Conservation (phyloP, 2,113 vertebrate genomes). For the Siniperca chuatsi region DNA sequence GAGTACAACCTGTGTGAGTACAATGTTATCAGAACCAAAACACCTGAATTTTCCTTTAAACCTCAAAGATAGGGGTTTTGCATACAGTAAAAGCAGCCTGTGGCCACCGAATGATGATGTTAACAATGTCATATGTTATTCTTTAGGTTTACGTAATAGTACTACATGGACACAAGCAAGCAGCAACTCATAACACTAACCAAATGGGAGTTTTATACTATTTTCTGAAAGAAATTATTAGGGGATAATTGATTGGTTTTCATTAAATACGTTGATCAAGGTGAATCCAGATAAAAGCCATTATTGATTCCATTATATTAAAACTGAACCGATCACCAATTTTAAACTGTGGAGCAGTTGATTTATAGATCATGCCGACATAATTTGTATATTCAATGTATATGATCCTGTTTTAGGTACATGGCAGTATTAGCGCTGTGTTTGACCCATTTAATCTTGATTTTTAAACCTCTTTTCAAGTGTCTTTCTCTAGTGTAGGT, state of each 20-base stretch:
- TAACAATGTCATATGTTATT: neutral
- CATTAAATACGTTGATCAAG: neutral
- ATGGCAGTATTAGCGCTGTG: neutral
- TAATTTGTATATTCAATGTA: neutral
- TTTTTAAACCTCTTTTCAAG: neutral
- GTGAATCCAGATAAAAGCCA: neutral
- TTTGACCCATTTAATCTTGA: slow-evolving; percentile 24
- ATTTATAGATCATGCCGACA: neutral
- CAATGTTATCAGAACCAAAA: too few relatives aligned
- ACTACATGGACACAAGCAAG: neutral
- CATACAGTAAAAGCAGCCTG: too few relatives aligned
- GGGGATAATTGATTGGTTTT: neutral
- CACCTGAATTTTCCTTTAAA: too few relatives aligned
- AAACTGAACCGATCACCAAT: neutral
- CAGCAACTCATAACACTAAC: too few relatives aligned
- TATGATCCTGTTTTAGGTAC: neutral
- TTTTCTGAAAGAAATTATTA: neutral
- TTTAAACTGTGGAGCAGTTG: neutral
- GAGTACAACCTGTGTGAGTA: neutral
- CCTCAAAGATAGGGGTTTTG: too few relatives aligned
- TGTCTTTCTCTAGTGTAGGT: slow-evolving; percentile 54
- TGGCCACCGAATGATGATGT: too few relatives aligned
- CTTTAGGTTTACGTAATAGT: neutral
- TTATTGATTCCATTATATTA: neutral
- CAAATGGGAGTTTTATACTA: too few relatives aligned